These are phyloP conservation scores for Ambastaia sidthimunki DNA, from an alignment of 2,797 vertebrate species.

Conservation along the genomic window DNA sequence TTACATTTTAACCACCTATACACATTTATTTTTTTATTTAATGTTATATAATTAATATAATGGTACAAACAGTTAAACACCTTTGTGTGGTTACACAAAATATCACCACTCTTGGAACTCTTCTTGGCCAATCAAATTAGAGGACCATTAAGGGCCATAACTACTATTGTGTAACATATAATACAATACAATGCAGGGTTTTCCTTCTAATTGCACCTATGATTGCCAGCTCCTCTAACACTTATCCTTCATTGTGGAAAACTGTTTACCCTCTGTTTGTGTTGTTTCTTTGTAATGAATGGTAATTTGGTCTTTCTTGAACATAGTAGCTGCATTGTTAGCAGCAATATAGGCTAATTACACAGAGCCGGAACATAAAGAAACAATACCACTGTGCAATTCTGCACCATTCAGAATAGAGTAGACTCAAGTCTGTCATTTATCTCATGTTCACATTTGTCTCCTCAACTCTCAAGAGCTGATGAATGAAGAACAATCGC, in stretches of 20 bases:
- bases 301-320: slow-evolving; percentile 29
- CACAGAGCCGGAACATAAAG: slow-evolving; percentile 1
- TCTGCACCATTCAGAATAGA: background rate
- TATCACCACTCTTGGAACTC: background rate
- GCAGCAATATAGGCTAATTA: slow-evolving; percentile 1
- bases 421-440: slow-evolving; percentile 34
- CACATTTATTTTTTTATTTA: background rate
- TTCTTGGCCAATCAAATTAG: background rate
- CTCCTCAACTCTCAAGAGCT: slow-evolving; percentile 23
- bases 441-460: slow-evolving; percentile 17
- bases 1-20: background rate
- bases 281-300: background rate
- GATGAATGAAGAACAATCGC: slow-evolving; percentile 56
- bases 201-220: background rate
- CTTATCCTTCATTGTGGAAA: slow-evolving; percentile 1
- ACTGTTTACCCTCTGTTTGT: slow-evolving; percentile 16
- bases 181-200: background rate
- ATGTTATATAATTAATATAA: too few species aligned
- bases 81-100: background rate
- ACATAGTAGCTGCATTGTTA: slow-evolving; percentile 1
- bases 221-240: background rate
- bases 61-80: background rate
- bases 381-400: slow-evolving; percentile 7
- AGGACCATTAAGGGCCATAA: background rate
- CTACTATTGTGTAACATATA: background rate